Conservation (phyloP, 2,797 vertebrate genomes). For the Gila robusta region DNA sequence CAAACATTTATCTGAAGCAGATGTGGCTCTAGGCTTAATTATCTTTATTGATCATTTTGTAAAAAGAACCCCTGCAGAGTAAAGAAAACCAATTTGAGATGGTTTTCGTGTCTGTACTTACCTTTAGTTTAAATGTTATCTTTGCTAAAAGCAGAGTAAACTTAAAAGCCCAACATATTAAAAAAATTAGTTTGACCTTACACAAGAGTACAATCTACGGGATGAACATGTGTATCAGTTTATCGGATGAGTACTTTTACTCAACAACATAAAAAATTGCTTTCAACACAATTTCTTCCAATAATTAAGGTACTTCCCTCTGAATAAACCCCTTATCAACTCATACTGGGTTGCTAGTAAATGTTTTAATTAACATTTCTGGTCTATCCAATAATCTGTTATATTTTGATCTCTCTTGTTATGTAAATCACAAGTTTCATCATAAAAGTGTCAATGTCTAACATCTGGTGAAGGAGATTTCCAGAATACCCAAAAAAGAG, state of each 20-base stretch:
- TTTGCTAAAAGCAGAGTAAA: slow-evolving; percentile 7
- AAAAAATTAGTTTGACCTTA: not conserved
- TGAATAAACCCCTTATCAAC: not conserved
- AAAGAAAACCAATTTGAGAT: not conserved
- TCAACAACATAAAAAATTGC: not conserved
- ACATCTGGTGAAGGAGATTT: slow-evolving; percentile 70
- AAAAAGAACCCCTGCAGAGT: slow-evolving; percentile 16
- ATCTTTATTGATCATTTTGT: slow-evolving; percentile 45
- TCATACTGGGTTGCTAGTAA: not conserved
- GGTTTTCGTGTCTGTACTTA: not conserved
- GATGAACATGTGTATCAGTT: slow-evolving; percentile 5
- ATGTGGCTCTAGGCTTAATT: slow-evolving; percentile 36
- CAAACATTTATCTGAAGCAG: slow-evolving; percentile 54
- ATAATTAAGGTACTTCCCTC: not conserved
- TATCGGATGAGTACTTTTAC: not conserved
- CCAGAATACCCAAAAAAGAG: slow-evolving; percentile 59
- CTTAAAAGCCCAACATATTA: not conserved
- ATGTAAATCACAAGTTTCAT: slow-evolving; percentile 69
- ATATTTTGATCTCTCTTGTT: slow-evolving; percentile 72
- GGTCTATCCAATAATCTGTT: slow-evolving; percentile 68
- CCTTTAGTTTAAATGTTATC: not conserved
- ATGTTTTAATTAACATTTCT: slow-evolving; percentile 56
- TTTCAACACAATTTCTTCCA: not conserved
- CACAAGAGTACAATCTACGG: not conserved
- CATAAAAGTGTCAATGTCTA: slow-evolving; percentile 72